Evolutionary conservation across 1,140 invertebrate genomes (phyloP).

Genomic region (Holcopasites calliopsidis): DNA sequence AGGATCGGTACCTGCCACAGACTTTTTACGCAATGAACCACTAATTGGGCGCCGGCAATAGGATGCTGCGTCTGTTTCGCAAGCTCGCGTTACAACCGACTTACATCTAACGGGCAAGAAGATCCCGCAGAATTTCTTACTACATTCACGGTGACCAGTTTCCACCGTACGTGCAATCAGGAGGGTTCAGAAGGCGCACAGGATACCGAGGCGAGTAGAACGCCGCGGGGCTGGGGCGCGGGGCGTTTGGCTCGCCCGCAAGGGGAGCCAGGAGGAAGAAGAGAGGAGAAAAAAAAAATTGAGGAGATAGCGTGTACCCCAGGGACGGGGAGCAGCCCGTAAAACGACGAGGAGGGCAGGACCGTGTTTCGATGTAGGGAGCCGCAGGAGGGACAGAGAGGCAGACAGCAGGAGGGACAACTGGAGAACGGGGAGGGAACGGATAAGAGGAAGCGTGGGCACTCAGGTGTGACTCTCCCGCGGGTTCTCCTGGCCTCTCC

Average conservation of each 20-base stretch:
- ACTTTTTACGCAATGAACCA: too few species aligned
- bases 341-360: slow-evolving; percentile 36
- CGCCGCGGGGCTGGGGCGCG: too few species aligned
- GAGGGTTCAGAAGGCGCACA: slow-evolving; percentile 18
- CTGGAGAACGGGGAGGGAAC: slow-evolving; percentile 59
- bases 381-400: slow-evolving; percentile 1
- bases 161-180: not conserved
- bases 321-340: slow-evolving; percentile 54
- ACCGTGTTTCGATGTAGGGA: slow-evolving; percentile 28
- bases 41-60: too few species aligned
- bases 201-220: slow-evolving; percentile 54
- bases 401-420: slow-evolving; percentile 14
- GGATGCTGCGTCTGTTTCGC: too few species aligned
- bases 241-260: slow-evolving; percentile 39
- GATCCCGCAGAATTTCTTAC: too few species aligned
- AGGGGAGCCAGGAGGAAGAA: not conserved
- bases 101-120: too few species aligned
- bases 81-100: too few species aligned
- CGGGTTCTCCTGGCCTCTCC: slow-evolving; percentile 72
- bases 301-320: slow-evolving; percentile 53
- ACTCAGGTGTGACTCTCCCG: slow-evolving; percentile 79
- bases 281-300: slow-evolving; percentile 18
- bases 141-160: slow-evolving; percentile 37
- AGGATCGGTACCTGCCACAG: too few species aligned
- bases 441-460: slow-evolving; percentile 79